A percentile compares a stretch with the other conserved stretches of the same genome.
Evolutionary conservation across 2,797 vertebrate genomes (phyloP).

Genomic region (Clamator glandarius): DNA sequence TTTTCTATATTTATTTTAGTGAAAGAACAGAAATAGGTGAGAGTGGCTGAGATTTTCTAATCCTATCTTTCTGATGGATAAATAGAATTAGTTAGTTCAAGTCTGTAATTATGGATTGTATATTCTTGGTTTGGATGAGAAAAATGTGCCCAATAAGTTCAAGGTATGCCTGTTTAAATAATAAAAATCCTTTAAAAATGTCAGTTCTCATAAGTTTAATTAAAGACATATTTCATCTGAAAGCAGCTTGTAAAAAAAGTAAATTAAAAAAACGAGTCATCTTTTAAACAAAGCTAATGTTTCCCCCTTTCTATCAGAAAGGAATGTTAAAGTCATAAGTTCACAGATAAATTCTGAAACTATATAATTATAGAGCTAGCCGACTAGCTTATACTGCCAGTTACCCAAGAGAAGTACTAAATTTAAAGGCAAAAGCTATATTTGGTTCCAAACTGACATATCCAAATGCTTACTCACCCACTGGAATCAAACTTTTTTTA

Average conservation of each 20-base stretch:
- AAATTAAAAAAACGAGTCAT: not conserved
- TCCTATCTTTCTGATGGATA: not conserved
- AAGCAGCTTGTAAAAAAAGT: not conserved
- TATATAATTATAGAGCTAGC: not conserved
- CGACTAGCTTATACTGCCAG: not conserved
- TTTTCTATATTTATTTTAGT: not conserved
- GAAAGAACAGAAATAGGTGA: not conserved
- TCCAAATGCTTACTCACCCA: not conserved
- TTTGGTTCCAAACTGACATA: not conserved
- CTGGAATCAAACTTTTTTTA: not conserved
- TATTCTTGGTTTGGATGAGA: not conserved
- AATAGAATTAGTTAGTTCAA: not conserved
- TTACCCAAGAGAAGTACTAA: not conserved
- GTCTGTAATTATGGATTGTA: not conserved
- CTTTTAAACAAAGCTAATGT: not conserved
- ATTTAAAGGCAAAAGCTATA: constrained; percentile 1
- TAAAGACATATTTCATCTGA: not conserved
- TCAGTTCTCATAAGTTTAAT: not conserved
- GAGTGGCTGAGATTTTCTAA: not conserved
- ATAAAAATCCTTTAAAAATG: not conserved
- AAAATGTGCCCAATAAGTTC: not conserved
- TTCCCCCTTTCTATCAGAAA: not conserved
- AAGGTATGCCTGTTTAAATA: not conserved
- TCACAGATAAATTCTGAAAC: not conserved
- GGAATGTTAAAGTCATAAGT: not conserved